Percentiles rank a stretch among this genome's conserved stretches.
phyloP scores from a whole-genome alignment of 2,113 vertebrate genomes.

The Strix uralensis region DNA sequence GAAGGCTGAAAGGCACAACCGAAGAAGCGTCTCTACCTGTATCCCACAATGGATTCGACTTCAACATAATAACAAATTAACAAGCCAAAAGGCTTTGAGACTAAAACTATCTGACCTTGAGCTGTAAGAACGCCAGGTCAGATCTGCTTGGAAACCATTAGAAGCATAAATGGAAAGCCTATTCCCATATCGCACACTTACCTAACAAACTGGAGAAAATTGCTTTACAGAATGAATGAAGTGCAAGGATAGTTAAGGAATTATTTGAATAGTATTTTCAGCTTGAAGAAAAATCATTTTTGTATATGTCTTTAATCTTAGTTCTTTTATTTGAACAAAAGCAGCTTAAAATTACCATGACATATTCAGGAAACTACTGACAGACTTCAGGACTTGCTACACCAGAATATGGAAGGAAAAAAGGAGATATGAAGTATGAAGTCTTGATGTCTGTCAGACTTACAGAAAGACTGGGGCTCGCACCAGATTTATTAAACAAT shows the following conservation, averaged over 20 bases:
- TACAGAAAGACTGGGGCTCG: not conserved
- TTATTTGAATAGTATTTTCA: conserved; percentile 28
- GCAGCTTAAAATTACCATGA: not conserved
- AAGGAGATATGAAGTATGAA: not conserved
- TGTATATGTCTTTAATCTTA: conserved; percentile 16
- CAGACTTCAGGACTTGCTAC: not conserved
- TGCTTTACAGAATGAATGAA: conserved; percentile 10
- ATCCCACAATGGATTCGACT: conserved; percentile 17
- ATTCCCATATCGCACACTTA: accelerated
- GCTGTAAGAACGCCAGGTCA: not conserved
- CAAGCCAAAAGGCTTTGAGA: not conserved
- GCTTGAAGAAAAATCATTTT: conserved; percentile 7
- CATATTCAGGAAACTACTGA: not conserved
- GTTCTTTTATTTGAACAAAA: conserved; percentile 20
- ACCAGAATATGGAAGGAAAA: not conserved
- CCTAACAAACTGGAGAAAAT: not conserved
- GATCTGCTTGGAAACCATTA: not conserved
- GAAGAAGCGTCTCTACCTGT: not conserved
- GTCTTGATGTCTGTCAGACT: not conserved
- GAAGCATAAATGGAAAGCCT: not conserved
- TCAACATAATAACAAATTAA: conserved; percentile 6
- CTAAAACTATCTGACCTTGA: not conserved
- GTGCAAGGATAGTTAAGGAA: not conserved
- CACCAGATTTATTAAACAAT: not conserved
- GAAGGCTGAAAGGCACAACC: conserved; percentile 37